Conservation (phyloP, 2,797 vertebrate species). For the Centropyge bicolor region DNA sequence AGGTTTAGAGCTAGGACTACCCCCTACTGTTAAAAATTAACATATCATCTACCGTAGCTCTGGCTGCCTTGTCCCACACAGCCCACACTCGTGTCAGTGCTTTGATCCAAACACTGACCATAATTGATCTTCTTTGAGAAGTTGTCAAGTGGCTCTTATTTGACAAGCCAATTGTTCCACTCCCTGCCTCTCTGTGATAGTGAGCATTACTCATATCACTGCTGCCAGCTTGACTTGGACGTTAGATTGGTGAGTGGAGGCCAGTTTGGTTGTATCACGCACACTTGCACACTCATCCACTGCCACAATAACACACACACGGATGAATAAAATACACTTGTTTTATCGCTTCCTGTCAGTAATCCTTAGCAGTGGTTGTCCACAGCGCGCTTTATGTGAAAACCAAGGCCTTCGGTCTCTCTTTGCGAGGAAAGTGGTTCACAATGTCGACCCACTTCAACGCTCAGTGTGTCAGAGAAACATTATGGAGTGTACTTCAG, state of each 20-base stretch:
- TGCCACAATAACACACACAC: slow-evolving; percentile 31
- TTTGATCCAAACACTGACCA: slow-evolving; percentile 64
- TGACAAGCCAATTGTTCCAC: slow-evolving; percentile 72
- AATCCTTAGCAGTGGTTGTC: slow-evolving; percentile 47
- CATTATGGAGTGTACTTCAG: slow-evolving; percentile 18
- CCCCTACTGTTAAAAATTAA: too few relatives aligned
- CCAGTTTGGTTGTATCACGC: slow-evolving; percentile 53
- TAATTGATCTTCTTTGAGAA: slow-evolving; percentile 72
- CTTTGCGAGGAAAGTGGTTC: neutral
- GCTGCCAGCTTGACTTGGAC: slow-evolving; percentile 70
- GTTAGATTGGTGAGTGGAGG: slow-evolving; percentile 57
- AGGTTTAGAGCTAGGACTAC: too few relatives aligned
- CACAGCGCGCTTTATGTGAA: slow-evolving; percentile 26
- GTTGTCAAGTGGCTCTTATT: slow-evolving; percentile 74
- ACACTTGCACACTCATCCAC: slow-evolving; percentile 19
- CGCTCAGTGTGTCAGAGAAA: slow-evolving; percentile 14
- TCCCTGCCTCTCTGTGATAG: slow-evolving; percentile 67
- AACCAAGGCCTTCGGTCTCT: slow-evolving; percentile 34
- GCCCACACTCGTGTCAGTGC: slow-evolving; percentile 38
- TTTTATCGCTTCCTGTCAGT: slow-evolving; percentile 66
- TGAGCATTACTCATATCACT: slow-evolving; percentile 74
- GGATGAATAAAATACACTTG: slow-evolving; percentile 43
- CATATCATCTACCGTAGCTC: neutral
- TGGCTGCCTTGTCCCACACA: slow-evolving; percentile 31
- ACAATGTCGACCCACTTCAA: slow-evolving; percentile 18